A percentile compares a stretch with the other conserved stretches of the same genome.
phyloP scores from a whole-genome alignment of 2,113 vertebrate species.

The human (Homo sapiens) region DNA sequence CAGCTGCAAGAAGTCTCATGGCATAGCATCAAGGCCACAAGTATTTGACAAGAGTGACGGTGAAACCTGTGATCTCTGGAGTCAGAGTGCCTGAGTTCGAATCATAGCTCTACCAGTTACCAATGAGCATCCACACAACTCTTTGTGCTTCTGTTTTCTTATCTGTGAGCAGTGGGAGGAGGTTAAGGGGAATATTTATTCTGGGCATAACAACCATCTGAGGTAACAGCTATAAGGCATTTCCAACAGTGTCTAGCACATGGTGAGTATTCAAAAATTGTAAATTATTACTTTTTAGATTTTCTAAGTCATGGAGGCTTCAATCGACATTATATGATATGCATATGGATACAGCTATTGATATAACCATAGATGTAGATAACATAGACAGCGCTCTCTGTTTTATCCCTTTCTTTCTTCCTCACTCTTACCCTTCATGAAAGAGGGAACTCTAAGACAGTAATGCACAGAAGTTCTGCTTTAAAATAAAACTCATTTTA shows the following conservation, averaged over 20 bases:
- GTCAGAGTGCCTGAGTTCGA: not conserved
- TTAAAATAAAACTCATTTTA: not conserved
- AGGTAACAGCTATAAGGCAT: accelerated
- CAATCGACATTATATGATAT: not conserved
- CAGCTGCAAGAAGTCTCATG: not conserved
- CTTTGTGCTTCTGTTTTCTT: not conserved
- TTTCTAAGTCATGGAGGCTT: not conserved
- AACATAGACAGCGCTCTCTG: too few relatives aligned
- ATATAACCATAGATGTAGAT: not conserved
- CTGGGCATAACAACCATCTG: not conserved
- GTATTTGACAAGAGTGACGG: not conserved
- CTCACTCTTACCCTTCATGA: not conserved
- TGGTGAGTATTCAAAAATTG: not conserved
- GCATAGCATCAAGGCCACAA: not conserved
- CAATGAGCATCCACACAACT: not conserved
- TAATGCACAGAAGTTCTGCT: not conserved
- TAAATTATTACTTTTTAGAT: not conserved
- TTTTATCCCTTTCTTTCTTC: not conserved
- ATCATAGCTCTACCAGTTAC: not conserved
- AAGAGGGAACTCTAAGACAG: not conserved
- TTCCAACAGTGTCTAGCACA: not conserved
- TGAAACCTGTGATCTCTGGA: not conserved
- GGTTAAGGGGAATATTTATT: too few relatives aligned
- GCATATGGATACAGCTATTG: not conserved
- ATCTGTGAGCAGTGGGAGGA: not conserved